A percentile compares a stretch with the other conserved stretches of the same genome.
Conservation (phyloP, 2,797 vertebrate genomes). For the Paramormyrops hopkinsi region DNA sequence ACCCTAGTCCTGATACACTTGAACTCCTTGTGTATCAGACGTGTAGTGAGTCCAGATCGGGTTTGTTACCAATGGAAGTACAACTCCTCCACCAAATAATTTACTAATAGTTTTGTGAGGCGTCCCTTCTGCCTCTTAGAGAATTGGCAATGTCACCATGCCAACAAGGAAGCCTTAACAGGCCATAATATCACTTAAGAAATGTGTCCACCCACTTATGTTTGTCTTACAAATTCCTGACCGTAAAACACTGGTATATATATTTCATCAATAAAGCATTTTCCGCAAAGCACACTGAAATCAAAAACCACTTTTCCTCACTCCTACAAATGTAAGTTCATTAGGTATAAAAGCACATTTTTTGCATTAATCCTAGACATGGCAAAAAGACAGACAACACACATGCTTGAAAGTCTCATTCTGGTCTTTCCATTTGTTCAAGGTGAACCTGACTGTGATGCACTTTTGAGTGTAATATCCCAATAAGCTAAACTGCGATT, state of each 20-base stretch:
- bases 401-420: background rate
- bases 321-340: background rate
- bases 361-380: background rate
- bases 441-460: background rate
- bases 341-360: background rate
- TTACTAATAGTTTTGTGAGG: background rate
- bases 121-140: background rate
- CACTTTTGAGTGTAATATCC: background rate
- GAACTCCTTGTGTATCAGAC: background rate
- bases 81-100: background rate
- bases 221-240: background rate
- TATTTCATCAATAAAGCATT: background rate
- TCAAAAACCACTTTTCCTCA: background rate
- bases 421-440: background rate
- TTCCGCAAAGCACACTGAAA: background rate
- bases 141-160: background rate
- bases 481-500: background rate
- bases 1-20: background rate
- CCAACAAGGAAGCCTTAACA: background rate
- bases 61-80: background rate
- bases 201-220: background rate
- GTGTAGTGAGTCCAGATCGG: background rate
- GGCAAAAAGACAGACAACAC: background rate
- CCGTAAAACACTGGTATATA: background rate
- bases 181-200: background rate